Conservation (phyloP, 2,113 vertebrate species). For the Sprattus sprattus region DNA sequence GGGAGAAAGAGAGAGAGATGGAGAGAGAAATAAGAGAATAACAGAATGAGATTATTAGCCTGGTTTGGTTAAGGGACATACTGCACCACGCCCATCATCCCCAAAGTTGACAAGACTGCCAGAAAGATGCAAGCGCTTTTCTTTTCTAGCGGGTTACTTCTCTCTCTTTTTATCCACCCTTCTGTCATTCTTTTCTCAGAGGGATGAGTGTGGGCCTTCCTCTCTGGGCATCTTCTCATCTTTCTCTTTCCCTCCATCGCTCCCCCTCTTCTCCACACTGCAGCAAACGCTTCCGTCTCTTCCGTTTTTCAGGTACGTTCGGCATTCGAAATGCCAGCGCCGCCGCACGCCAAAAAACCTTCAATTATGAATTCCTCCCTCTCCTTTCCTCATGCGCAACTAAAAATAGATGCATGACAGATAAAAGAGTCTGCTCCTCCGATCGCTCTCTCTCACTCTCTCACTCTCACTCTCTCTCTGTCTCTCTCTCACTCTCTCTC, state of each 20-base stretch:
- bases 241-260: neutral
- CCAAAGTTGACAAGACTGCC: neutral
- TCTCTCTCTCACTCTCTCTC: neutral
- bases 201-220: slow-evolving; percentile 5
- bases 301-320: slow-evolving; percentile 3
- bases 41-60: slow-evolving; percentile 24
- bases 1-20: slow-evolving; percentile 32
- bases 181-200: neutral
- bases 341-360: slow-evolving; percentile 38
- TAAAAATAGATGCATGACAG: slow-evolving; percentile 67
- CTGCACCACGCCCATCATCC: neutral
- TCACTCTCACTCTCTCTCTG: slow-evolving; percentile 37
- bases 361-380: slow-evolving; percentile 44
- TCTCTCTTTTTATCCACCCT: neutral
- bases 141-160: neutral
- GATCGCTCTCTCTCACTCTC: slow-evolving; percentile 18
- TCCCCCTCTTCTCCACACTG: neutral
- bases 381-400: slow-evolving; percentile 47
- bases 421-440: slow-evolving; percentile 55
- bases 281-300: neutral
- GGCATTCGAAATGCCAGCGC: slow-evolving; percentile 36
- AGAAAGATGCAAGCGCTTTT: neutral
- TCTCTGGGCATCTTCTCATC: neutral
- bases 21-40: neutral
- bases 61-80: neutral